phyloP scores from a whole-genome alignment of 1,140 invertebrate species.

The Euura saliciscinereae region DNA sequence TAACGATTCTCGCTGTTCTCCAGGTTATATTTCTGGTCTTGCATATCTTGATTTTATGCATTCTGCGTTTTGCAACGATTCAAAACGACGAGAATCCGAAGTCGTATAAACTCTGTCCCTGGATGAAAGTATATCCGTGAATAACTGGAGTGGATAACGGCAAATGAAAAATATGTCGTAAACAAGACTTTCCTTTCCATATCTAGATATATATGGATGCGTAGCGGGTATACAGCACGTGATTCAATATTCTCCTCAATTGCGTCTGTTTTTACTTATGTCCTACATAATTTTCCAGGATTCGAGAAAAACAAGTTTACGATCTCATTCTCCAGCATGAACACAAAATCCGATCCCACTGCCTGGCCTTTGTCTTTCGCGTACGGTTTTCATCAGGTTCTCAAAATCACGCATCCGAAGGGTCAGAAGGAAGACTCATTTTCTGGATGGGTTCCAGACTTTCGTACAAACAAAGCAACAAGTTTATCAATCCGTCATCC shows the following conservation, averaged over 20 bases:
- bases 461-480: neutral
- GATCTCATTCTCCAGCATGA: neutral
- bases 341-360: neutral
- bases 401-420: too few species aligned
- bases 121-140: neutral
- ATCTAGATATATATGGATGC: neutral
- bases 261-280: neutral
- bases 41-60: too few species aligned
- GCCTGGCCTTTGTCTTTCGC: neutral
- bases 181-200: neutral
- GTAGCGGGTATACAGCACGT: neutral
- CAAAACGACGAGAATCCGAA: too few species aligned
- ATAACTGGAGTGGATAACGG: neutral
- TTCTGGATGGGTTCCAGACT: neutral
- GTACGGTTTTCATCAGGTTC: too few species aligned
- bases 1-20: too few species aligned
- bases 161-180: neutral
- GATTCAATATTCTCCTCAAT: constrained; percentile 5
- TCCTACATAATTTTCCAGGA: neutral
- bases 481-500: neutral
- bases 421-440: too few species aligned
- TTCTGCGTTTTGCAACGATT: too few species aligned
- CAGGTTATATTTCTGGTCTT: too few species aligned
- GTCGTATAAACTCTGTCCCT: too few species aligned
- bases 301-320: neutral